A percentile compares a stretch with the other conserved stretches of the same genome.
Evolutionary conservation across 2,888 invertebrate species (phyloP).

Genomic region (Caenorhabditis panamensis): DNA sequence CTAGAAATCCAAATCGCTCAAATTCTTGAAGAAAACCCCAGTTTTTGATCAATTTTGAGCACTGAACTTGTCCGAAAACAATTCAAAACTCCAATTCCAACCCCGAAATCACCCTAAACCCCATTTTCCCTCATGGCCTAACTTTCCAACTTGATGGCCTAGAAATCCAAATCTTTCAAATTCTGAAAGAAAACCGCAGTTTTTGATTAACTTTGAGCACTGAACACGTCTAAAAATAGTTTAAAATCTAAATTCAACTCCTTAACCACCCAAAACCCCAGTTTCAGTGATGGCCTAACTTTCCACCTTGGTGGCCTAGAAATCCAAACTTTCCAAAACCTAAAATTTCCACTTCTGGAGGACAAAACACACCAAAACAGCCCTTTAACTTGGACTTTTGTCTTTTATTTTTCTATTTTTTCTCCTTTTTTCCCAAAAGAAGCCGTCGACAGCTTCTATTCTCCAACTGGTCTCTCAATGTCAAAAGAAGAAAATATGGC

Average conservation of each 20-base stretch:
- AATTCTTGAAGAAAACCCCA: not conserved
- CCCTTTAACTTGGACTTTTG: not conserved
- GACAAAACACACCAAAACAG: too few species aligned
- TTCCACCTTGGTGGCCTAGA: not conserved
- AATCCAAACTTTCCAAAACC: not conserved
- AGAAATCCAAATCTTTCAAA: not conserved
- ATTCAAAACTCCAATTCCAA: too few species aligned
- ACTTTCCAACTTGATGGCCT: not conserved
- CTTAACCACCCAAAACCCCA: not conserved
- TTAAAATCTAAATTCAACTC: too few species aligned
- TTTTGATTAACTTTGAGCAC: too few species aligned
- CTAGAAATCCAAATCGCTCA: not conserved
- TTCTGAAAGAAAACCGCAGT: too few species aligned
- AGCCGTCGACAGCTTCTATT: not conserved
- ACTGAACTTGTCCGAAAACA: too few species aligned
- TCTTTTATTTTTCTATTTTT: not conserved
- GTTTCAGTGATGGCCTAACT: not conserved
- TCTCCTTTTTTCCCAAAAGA: slow-evolving; percentile 1
- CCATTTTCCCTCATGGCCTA: not conserved
- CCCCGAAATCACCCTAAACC: too few species aligned
- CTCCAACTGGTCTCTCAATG: too few species aligned
- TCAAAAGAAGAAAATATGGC: not conserved
- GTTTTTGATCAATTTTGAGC: too few species aligned
- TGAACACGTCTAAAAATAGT: too few species aligned
- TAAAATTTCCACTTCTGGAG: not conserved